Base-by-base conservation (phyloP, 2,113 vertebrate species). In the Erpornis zantholeuca region DNA sequence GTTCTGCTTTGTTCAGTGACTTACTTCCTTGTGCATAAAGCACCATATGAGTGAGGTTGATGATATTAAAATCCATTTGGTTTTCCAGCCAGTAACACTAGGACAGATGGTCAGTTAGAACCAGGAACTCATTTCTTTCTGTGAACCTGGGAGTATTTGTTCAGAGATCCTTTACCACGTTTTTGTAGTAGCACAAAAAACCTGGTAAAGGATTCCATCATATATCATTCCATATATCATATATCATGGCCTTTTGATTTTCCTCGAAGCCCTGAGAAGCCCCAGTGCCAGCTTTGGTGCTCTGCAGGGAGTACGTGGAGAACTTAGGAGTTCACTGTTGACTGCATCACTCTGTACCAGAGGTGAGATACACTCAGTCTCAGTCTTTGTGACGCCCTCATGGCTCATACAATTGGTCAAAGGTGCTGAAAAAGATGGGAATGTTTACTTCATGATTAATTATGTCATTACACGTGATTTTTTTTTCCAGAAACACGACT, bases 211-310 rank as follows among this genome's bases (percentile, higher is more conserved):
- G 11, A 64, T 64, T 73, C 59, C 59, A 64, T 73, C 27, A 15
- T 3, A 0, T 24, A 31, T 35, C 27, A 19, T 82, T 33, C 28
- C 49, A 44, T n/a, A n/a, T n/a, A n/a, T 23, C 2, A 0, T 24
- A 6, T 19, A 33, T 44, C 0, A 1, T 10, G n/a, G n/a, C n/a
- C 21, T 76, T 80, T 15, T 6, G 11, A n/a, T 40, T 87, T 69
- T 78, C 45, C 61, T 82, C 0, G 0, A 40, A 65, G 75, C 40
- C 33, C 2, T 10, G 19, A 15, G 28, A 61, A 91, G 45, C 25
- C 50, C 38, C 56, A 3, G 29, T 47, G 65, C 23, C 22, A 15
- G 23, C 13, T 69, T 28, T 64, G 45, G 27, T 71, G 61, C 40
- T 50, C 70, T 82, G 60, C 29, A 56, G 40, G 56, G 75, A 40